These are phyloP conservation scores for Eospalax fontanierii DNA, from an alignment of 2,797 vertebrate species.

Conservation along the genomic window DNA sequence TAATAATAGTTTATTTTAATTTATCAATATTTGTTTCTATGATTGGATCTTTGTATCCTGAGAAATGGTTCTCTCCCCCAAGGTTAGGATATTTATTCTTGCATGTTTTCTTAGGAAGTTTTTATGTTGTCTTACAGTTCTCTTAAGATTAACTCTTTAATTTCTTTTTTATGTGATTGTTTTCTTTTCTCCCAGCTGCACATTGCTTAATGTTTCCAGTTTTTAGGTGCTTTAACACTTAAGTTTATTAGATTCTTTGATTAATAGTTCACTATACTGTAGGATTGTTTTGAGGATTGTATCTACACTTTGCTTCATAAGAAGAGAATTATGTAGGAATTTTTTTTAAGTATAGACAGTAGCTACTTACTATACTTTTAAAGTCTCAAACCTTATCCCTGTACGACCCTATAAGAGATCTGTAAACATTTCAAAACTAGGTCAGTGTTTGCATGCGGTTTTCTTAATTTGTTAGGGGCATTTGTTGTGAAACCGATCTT, in stretches of 20 bases:
- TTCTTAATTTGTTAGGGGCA: slow-evolving; percentile 28
- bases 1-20: slow-evolving; percentile 62
- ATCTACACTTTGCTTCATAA: slow-evolving; percentile 10
- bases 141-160: slow-evolving; percentile 3
- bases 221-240: not conserved
- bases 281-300: not conserved
- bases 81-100: slow-evolving; percentile 27
- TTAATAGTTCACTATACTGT: not conserved
- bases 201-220: not conserved
- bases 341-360: not conserved
- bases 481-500: slow-evolving; percentile 11
- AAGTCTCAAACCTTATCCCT: not conserved
- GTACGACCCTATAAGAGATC: not conserved
- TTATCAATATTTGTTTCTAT: slow-evolving; percentile 9
- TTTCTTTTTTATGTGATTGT: not conserved
- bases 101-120: not conserved
- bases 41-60: not conserved
- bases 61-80: not conserved
- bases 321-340: slow-evolving; percentile 39
- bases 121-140: slow-evolving; percentile 24
- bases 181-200: not conserved
- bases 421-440: slow-evolving; percentile 22
- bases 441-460: slow-evolving; percentile 20
- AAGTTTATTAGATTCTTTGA: not conserved
- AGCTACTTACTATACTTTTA: not conserved